A percentile compares a stretch with the other conserved stretches of the same genome.
Conservation (phyloP, 2,888 invertebrate species). For the Lacanobia oleracea region DNA sequence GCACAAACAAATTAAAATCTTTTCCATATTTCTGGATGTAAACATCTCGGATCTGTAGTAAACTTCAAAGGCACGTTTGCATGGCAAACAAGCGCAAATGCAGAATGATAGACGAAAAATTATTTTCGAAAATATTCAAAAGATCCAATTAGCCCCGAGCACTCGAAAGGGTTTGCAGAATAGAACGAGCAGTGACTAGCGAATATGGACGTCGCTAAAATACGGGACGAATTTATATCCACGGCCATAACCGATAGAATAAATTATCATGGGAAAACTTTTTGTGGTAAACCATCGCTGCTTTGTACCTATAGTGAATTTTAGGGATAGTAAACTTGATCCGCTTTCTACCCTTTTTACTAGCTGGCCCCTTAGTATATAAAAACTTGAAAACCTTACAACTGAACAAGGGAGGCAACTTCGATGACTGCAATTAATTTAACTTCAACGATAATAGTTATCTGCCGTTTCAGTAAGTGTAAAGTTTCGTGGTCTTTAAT, state of each 20-base stretch:
- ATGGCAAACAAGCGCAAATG: conserved; percentile 74
- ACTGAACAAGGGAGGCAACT: conserved; percentile 45
- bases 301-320: conserved; percentile 57
- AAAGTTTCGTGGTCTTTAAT: conserved; percentile 36
- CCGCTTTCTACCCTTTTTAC: conserved; percentile 51
- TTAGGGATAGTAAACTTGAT: conserved; percentile 58
- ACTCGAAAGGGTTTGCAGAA: conserved; percentile 81
- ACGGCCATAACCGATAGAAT: conserved; percentile 75
- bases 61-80: conserved; percentile 76
- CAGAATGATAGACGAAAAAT: conserved; percentile 83
- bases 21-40: conserved; percentile 26
- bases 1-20: conserved; percentile 35
- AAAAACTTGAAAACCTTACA: conserved; percentile 55
- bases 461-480: conserved; percentile 36
- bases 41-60: conserved; percentile 54
- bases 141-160: conserved; percentile 84
- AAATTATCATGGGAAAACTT: conserved; percentile 71
- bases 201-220: conserved; percentile 80
- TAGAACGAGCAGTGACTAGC: conserved; percentile 81
- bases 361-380: conserved; percentile 40
- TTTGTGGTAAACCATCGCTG: conserved; percentile 55
- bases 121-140: conserved; percentile 81
- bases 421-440: conserved; percentile 57
- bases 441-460: conserved; percentile 48
- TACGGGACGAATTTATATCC: conserved; percentile 75